Conservation (phyloP, 2,113 vertebrate genomes). For the Protobothrops mucrosquamatus region DNA sequence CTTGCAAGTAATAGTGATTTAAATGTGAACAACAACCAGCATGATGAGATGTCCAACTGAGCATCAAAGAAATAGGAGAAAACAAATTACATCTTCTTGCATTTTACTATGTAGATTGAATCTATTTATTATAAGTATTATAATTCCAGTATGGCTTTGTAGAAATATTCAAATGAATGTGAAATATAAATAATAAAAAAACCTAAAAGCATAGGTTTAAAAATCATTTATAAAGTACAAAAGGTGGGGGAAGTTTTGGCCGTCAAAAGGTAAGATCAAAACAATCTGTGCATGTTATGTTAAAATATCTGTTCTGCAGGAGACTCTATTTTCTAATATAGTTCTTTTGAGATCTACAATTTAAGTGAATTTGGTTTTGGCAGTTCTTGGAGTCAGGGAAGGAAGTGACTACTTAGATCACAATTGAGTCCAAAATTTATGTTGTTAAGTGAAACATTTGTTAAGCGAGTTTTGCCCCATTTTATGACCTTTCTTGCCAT, state of each 20-base stretch:
- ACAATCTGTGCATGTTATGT: not conserved
- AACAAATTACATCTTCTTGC: not conserved
- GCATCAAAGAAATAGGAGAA: not conserved
- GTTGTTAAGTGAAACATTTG: not conserved
- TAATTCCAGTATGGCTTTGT: not conserved
- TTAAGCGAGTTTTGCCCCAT: not conserved
- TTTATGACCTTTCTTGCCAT: not conserved
- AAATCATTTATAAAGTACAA: not conserved
- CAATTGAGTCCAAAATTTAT: not conserved
- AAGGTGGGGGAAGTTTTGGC: not conserved
- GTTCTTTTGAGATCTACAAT: not conserved
- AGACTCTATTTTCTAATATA: not conserved
- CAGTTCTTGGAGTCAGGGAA: not conserved
- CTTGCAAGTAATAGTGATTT: conserved; percentile 11
- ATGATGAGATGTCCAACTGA: not conserved
- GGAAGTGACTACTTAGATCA: not conserved
- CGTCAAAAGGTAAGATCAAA: not conserved
- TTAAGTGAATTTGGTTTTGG: not conserved
- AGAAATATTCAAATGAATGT: not conserved
- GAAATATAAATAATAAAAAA: not conserved
- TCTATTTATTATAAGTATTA: not conserved
- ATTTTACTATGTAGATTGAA: not conserved
- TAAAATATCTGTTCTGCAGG: not conserved
- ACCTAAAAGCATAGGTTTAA: not conserved
- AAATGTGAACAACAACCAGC: not conserved